Conservation (phyloP, 2,113 vertebrate genomes). For the Haplochromis burtoni region DNA sequence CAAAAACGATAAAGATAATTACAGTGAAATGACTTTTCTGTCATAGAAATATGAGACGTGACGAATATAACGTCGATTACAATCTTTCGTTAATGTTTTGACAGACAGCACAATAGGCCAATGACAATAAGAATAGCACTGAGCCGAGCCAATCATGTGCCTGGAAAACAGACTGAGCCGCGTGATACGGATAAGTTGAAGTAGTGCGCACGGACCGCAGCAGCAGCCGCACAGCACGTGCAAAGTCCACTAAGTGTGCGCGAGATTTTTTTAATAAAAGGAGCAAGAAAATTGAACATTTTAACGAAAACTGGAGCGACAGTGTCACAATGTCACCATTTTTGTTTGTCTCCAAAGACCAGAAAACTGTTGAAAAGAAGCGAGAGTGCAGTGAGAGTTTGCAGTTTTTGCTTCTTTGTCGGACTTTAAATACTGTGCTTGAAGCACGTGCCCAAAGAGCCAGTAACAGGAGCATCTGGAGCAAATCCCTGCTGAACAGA, state of each 20-base stretch:
- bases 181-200: background rate
- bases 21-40: background rate
- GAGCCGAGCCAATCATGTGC: background rate
- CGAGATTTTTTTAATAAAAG: fast-evolving
- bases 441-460: fast-evolving
- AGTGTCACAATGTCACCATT: background rate
- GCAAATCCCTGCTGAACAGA: background rate
- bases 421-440: background rate
- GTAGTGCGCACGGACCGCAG: background rate
- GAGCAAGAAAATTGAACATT: background rate
- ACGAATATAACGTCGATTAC: background rate
- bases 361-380: background rate
- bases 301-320: background rate
- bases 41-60: background rate
- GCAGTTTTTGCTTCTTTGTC: fast-evolving
- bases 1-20: background rate
- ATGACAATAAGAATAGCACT: background rate
- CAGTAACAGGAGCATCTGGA: background rate
- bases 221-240: background rate
- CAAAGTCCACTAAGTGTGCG: background rate
- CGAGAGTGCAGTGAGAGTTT: background rate
- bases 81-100: background rate
- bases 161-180: fast-evolving
- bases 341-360: background rate
- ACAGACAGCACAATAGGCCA: background rate